Conservation (phyloP, 2,888 invertebrate genomes). For the Pasiphila rectangulata region DNA sequence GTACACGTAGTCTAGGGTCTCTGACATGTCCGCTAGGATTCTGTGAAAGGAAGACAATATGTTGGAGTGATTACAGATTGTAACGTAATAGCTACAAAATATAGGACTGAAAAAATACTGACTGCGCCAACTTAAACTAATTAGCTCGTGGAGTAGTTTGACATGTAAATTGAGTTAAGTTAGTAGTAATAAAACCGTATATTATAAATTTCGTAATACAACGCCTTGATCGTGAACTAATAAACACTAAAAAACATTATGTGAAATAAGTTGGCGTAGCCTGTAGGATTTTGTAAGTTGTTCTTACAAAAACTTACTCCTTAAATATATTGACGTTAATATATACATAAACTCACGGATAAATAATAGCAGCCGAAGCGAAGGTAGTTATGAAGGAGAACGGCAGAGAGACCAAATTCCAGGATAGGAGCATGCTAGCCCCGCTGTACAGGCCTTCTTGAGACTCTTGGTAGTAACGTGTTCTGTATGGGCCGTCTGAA, state of each 20-base stretch:
- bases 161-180: not conserved
- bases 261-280: slow-evolving; percentile 5
- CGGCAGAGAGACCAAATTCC: slow-evolving; percentile 90
- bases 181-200: not conserved
- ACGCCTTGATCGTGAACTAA: too few relatives aligned
- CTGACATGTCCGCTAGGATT: slow-evolving; percentile 78
- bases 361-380: slow-evolving; percentile 86
- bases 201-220: too few relatives aligned
- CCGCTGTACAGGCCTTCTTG: slow-evolving; percentile 95
- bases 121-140: too few relatives aligned
- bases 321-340: not conserved
- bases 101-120: not conserved
- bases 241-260: too few relatives aligned
- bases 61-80: too few relatives aligned
- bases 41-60: slow-evolving; percentile 61
- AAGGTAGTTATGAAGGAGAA: slow-evolving; percentile 89
- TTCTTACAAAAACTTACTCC: too few relatives aligned
- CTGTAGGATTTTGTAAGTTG: slow-evolving; percentile 1
- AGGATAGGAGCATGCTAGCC: slow-evolving; percentile 89
- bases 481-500: slow-evolving; percentile 90
- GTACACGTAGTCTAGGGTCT: slow-evolving; percentile 82
- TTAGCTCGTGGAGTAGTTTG: too few relatives aligned
- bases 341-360: slow-evolving; percentile 80
- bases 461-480: slow-evolving; percentile 94
- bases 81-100: not conserved